Percentiles rank a stretch among this genome's conserved stretches.
Conservation (phyloP, 2,888 invertebrate species). For the Mythimna pallens region DNA sequence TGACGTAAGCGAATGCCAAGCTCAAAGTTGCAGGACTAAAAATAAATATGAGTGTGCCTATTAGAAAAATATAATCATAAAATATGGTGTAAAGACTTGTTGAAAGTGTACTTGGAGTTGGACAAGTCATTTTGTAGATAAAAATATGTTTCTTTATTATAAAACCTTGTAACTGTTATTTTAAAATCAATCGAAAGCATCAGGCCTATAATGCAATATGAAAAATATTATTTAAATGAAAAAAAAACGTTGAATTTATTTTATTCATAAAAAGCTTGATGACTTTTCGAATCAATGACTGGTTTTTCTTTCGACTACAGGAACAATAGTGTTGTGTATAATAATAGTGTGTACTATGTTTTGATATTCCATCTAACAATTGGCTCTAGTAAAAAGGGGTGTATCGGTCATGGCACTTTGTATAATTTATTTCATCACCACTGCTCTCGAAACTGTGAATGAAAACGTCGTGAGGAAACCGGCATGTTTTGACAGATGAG, state of each 20-base stretch:
- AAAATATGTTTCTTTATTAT: not conserved
- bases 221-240: not conserved
- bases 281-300: too few relatives aligned
- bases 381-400: too few relatives aligned
- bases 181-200: not conserved
- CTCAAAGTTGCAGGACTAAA: conserved; percentile 42
- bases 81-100: conserved; percentile 21
- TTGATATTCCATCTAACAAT: too few relatives aligned
- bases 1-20: conserved; percentile 24
- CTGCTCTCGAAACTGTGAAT: too few relatives aligned
- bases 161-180: not conserved
- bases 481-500: too few relatives aligned
- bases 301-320: too few relatives aligned
- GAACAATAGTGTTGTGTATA: too few relatives aligned
- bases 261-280: too few relatives aligned
- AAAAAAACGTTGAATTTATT: not conserved
- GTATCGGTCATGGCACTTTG: too few relatives aligned
- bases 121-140: conserved; percentile 1
- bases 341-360: too few relatives aligned
- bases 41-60: conserved; percentile 36
- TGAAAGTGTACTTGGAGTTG: conserved; percentile 6
- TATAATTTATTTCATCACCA: too few relatives aligned
- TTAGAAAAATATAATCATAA: conserved; percentile 32
- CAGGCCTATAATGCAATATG: not conserved
- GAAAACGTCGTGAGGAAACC: too few relatives aligned